Base-by-base conservation (phyloP, 2,113 vertebrate genomes). In the Symphodus melops region DNA sequence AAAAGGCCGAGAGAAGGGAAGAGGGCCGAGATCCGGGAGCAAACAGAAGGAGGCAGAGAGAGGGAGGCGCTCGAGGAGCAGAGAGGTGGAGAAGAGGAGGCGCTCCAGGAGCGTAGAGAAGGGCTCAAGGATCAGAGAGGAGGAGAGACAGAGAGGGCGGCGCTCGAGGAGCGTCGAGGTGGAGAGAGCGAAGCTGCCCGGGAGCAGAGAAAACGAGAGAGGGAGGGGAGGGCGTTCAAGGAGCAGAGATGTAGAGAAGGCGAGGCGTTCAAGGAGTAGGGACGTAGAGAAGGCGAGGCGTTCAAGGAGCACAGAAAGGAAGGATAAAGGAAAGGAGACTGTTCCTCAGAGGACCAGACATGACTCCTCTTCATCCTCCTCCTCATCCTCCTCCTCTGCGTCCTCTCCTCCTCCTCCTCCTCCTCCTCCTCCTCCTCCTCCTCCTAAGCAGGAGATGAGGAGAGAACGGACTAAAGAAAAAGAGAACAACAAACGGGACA, bases 281-380 rank as follows among this genome's bases (percentile, higher is more conserved):
- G 84, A 89, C 5, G 11, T 1, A 1, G 71, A 81, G 8, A 75
- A 56, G 33, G 44, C 48, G 37, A 83, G 75, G 33, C 44, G 65
- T 0, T 84, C 83, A 17, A 6, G 61, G 44, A 83, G 23, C 23
- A 10, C 17, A 37, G 84, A 88, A 57, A 68, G 72, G 44, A 57
- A 66, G 53, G 77, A 83, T n/a, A 85, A 75, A 72, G 76, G 44
- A 61, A 89, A 85, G 23, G 75, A 74, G 39, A 76, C 12, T 8
- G 16, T 58, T 37, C 66, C 64, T 51, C 87, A 81, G 55, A 90
- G 64, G 68, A 58, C 10, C 20, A 87, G 81, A 79, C 87, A 85
- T 2, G 84, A 91, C 60, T 89, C 91, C 10, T 90, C 89, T 8
- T 90, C 88, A 1, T 78, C 83, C 0, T 69, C 75, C 0, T 83